Conservation (phyloP, 1,140 invertebrate genomes). For the Dermatophagoides farinae region DNA sequence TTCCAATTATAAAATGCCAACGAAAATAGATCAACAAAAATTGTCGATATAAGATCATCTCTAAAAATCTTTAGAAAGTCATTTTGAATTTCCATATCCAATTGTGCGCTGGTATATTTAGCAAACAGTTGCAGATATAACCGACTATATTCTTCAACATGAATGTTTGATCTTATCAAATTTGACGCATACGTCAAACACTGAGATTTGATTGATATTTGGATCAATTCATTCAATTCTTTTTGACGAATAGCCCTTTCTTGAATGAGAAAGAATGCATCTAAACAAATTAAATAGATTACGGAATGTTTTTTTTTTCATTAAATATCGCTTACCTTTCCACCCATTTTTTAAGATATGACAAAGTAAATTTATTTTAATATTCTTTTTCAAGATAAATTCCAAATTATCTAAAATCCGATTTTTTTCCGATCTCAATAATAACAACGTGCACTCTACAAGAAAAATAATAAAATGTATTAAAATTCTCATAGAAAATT, state of each 20-base stretch:
- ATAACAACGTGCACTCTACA: conserved; percentile 28
- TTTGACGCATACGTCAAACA: neutral
- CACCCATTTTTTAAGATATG: neutral
- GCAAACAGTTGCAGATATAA: too few relatives aligned
- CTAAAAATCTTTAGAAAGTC: neutral
- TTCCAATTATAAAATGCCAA: neutral
- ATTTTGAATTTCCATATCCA: neutral
- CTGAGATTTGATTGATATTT: neutral
- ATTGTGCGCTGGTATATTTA: too few relatives aligned
- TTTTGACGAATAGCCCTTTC: neutral
- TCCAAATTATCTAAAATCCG: neutral
- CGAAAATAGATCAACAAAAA: neutral
- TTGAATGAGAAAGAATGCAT: neutral
- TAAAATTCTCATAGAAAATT: conserved; percentile 1
- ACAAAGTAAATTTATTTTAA: conserved; percentile 13
- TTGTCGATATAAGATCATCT: neutral
- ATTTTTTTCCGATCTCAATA: conserved; percentile 27
- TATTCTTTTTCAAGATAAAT: neutral
- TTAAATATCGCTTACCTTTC: neutral
- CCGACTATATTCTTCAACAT: too few relatives aligned
- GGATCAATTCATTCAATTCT: neutral
- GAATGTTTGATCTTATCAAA: neutral
- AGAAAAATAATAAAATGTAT: conserved; percentile 13
- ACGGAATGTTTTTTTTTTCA: neutral
- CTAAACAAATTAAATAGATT: neutral